phyloP scores from a whole-genome alignment of 2,797 vertebrate species.

The Uromys caudimaculatus region DNA sequence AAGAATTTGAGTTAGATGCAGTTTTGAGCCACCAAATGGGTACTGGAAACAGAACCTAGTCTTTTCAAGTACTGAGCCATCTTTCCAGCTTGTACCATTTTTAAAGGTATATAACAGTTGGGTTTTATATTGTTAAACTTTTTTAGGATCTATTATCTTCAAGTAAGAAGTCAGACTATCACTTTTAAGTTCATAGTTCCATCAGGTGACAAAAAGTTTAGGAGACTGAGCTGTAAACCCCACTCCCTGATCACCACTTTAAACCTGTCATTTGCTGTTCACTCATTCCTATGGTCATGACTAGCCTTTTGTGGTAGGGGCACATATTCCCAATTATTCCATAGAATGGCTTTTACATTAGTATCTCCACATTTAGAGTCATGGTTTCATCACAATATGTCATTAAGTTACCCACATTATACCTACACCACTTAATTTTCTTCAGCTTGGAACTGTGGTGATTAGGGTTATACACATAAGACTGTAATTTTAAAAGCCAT shows the following conservation, averaged over 20 bases:
- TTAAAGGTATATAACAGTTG: neutral
- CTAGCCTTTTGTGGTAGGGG: neutral
- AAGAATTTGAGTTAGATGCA: neutral
- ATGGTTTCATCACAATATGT: slow-evolving; percentile 46
- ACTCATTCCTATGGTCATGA: neutral
- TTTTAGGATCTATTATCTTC: neutral
- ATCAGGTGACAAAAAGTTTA: slow-evolving; percentile 16
- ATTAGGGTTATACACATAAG: neutral
- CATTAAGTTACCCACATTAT: neutral
- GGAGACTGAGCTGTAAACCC: neutral
- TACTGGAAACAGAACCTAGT: neutral
- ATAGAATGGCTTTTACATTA: neutral
- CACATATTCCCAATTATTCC: neutral
- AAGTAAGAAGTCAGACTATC: neutral
- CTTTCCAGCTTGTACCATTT: neutral
- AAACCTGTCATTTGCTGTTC: neutral
- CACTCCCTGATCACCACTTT: neutral
- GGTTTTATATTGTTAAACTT: neutral
- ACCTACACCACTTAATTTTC: neutral
- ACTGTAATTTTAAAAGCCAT: slow-evolving; percentile 33
- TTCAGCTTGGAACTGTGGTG: neutral
- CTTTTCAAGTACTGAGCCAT: neutral
- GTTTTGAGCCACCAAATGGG: neutral
- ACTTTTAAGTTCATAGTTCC: slow-evolving; percentile 18
- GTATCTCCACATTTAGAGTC: neutral